phyloP scores from a whole-genome alignment of 2,888 invertebrate genomes.

The Tipula vernalis region DNA sequence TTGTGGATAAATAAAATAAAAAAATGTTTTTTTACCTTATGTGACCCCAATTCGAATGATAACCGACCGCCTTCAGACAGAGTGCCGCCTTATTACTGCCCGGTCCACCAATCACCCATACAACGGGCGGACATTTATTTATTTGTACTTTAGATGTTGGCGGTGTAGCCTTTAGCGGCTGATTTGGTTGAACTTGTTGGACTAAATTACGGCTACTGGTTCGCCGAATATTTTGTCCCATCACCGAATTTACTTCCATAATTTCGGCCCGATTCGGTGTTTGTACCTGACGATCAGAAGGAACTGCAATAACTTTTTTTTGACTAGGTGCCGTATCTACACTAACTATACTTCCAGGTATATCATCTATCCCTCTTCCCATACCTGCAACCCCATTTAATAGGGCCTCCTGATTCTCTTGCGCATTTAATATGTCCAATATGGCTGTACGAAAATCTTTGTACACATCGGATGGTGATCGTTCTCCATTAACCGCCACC shows the following conservation, averaged over 20 bases:
- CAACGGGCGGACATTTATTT: conserved; percentile 28
- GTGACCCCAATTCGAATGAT: conserved; percentile 62
- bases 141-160: not conserved
- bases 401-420: conserved; percentile 49
- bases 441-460: conserved; percentile 71
- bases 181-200: conserved; percentile 16
- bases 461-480: conserved; percentile 77
- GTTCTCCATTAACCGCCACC: conserved; percentile 68
- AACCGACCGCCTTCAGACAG: conserved; percentile 57
- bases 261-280: not conserved
- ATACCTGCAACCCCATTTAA: conserved; percentile 50
- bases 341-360: conserved; percentile 51
- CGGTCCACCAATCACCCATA: conserved; percentile 71
- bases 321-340: conserved; percentile 44
- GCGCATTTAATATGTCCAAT: conserved; percentile 58
- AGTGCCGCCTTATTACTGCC: conserved; percentile 80
- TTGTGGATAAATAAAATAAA: not conserved
- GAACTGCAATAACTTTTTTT: conserved; percentile 30
- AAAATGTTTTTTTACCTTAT: conserved; percentile 40
- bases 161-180: conserved; percentile 15
- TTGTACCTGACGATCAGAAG: conserved; percentile 11
- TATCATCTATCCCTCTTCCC: conserved; percentile 40
- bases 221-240: conserved; percentile 23
- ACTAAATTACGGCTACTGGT: conserved; percentile 18
- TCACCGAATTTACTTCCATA: conserved; percentile 13